These are phyloP conservation scores for Pheosia gnoma DNA, from an alignment of 2,888 invertebrate species.

Conservation along the genomic window DNA sequence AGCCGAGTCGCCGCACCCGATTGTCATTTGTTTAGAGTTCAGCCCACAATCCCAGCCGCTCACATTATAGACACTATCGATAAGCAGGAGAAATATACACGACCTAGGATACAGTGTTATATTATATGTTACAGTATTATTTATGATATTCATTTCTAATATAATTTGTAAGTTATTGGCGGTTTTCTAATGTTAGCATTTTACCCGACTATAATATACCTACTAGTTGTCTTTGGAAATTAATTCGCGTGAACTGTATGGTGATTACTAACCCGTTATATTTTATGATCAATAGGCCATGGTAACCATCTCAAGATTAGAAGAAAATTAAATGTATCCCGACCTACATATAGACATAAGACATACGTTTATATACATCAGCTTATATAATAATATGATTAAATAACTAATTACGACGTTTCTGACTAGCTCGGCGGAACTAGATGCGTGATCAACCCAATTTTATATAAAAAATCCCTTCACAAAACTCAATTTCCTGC, in stretches of 20 bases:
- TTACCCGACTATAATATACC: no score
- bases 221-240: no score
- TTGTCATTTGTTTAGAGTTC: constrained; percentile 64
- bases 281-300: no score
- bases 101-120: constrained; percentile 7
- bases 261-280: no score
- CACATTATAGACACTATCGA: constrained; percentile 45
- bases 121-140: neutral
- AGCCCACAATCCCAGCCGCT: constrained; percentile 41
- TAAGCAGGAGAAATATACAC: constrained; percentile 41
- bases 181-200: neutral
- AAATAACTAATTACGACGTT: neutral
- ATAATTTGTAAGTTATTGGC: neutral
- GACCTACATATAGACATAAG: no score
- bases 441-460: neutral
- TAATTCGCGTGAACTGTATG: no score
- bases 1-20: constrained; percentile 50
- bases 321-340: no score
- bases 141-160: neutral
- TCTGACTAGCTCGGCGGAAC: neutral
- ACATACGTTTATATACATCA: no score
- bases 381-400: no score
- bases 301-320: no score
- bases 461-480: constrained; percentile 18
- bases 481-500: constrained; percentile 38